Evolutionary conservation across 2,797 vertebrate species (phyloP), one percentile per base, ranked within the genome.

Genomic region (Tapera naevia): DNA sequence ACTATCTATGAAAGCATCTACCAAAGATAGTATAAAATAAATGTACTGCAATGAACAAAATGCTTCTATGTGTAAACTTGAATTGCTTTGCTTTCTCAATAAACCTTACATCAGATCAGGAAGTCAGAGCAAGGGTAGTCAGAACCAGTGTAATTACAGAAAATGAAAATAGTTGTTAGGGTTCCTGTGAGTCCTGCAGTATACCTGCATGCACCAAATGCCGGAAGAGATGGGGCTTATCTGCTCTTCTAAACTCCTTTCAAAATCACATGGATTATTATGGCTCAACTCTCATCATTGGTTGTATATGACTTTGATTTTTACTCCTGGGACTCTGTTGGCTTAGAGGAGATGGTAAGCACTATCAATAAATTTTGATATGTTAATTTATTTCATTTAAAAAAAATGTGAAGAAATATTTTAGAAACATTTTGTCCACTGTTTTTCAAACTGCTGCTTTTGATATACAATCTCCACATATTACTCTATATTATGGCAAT

Each of bases 241-340:
- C 74, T 48, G 30, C 10, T 56, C 7, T 88, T 71, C 18, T 67
- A 72, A 90, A 21, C 17, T 80, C 17, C 25, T 89, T 78, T 57
- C 30, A 65, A 25, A 33, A 41, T 33, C 3, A 5, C 37, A 53
- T 27, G 73, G n/a, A 67, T 65, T 80, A 45, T 43, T 73, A 74
- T 13, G 18, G 5, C 27, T 87, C 28, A 64, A 0, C 1, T 86
- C 5, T 58, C 23, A 57, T 4, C 2, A 7, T 1, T 61, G 5
- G 4, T 2, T 28, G 17, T 39, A 5, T 17, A 53, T 15, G 9
- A 10, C 2, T 80, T 62, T 88, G 2, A 1, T 51, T 75, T 91
- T 80, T 50, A 60, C 7, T 67, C 15, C 30, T 64, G 60, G 18
- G 19, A 60, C 5, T 54, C 11, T 22, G 4, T 37, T 91, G 32